Evolutionary conservation across 1,140 invertebrate genomes (phyloP), one percentile per base, ranked within the genome.

Genomic region (Penaeus chinensis): DNA sequence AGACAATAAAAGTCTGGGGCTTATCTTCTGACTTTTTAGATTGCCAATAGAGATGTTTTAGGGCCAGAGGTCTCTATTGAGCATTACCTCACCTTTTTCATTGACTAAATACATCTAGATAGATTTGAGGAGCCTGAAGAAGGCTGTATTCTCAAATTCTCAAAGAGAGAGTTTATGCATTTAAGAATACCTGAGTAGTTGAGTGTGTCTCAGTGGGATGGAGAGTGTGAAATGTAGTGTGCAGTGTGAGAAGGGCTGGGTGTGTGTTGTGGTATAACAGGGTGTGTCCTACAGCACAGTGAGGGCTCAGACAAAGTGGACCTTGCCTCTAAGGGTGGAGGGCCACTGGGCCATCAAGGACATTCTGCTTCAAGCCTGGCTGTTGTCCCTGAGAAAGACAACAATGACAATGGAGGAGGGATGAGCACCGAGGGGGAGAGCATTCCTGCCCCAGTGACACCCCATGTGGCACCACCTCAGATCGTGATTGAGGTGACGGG

Each of bases 401-500:
- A 87, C 54, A 81, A 80, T 60, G 86, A 82, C 61, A 87, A 77
- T 65, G 80, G 80, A 37, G 32, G 37, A 32, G 81, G 71, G 66
- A 76, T n/a, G 54, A 82, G 47, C 86, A 74, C 37, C 22, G 32
- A 37, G 74, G 74, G 22, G 20, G 74, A 77, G 24, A 47, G 74
- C 32, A 27, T 18, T 19, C 27, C 27, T 22, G 8, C 74, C 69
- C 22, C 20, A 18, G 32, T 47, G 24, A 65, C 13, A 32, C 66
- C 63, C 69, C 27, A 74, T 20, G 86, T 81, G 82, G 61, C 76
- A 79, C 77, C 83, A 11, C 88, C 88, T 76, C 83, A 89, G 66
- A 89, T 89, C 27, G 80, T 89, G 62, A 85, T 89, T 62, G 88
- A 89, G 80, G 83, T 89, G 62, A 85, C 83, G n/a, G 88, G 83